Conservation (phyloP, 2,888 invertebrate species). For the Notodonta dromedarius region DNA sequence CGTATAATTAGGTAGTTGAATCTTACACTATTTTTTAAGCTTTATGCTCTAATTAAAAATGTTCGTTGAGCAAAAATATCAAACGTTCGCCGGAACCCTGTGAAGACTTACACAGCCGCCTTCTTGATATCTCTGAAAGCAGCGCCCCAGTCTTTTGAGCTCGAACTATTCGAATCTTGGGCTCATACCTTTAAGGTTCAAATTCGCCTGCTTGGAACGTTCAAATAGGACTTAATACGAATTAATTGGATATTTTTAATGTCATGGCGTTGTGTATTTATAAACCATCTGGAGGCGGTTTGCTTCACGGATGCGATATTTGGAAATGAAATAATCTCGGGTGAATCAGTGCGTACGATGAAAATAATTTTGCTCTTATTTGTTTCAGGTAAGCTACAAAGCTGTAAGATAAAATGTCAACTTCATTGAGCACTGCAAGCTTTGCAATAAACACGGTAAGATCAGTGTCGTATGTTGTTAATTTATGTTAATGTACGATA, state of each 20-base stretch:
- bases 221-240: constrained; percentile 58
- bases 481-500: constrained; percentile 3
- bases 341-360: constrained; percentile 12
- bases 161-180: constrained; percentile 29
- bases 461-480: not conserved
- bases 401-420: not conserved
- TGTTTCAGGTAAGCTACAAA: constrained; percentile 53
- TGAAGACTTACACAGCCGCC: constrained; percentile 58
- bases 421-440: not conserved
- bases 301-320: constrained; percentile 50
- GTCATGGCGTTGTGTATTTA: constrained; percentile 66
- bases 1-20: constrained; percentile 17
- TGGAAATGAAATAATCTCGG: constrained; percentile 25
- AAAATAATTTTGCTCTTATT: constrained; percentile 26
- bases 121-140: constrained; percentile 56
- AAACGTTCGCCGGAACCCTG: constrained; percentile 57
- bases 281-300: constrained; percentile 62
- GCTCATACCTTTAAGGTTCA: constrained; percentile 37
- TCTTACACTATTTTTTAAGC: constrained; percentile 25
- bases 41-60: constrained; percentile 44
- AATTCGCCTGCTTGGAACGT: constrained; percentile 32
- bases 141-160: constrained; percentile 25
- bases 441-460: constrained; percentile 1
- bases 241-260: constrained; percentile 68
- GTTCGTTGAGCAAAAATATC: constrained; percentile 57